Base-by-base conservation (phyloP, 2,888 invertebrate species). In the Napeogenes sylphis region DNA sequence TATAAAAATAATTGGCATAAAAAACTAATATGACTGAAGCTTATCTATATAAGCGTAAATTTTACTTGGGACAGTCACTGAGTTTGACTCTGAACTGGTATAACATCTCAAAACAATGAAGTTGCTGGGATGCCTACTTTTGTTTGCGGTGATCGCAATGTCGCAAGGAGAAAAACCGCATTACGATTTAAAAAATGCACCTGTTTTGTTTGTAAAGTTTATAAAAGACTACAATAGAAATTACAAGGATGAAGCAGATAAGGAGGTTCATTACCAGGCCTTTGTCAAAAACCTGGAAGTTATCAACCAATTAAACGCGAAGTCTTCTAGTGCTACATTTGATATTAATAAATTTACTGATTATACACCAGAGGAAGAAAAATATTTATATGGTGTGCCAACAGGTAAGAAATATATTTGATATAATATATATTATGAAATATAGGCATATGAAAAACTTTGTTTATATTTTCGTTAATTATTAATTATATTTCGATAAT, bases 301-400 rank as follows among this genome's bases (percentile, higher is more conserved):
- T 33, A 77, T 81, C 42, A 81, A 82, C 51, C 67, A 78, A 14
- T 4, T 14, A 3, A 66, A 66, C 55, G 56, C 59, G 30, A 45
- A 59, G 0, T 63, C 56, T 38, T 2, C 64, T 0, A 32, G 57
- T 10, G 73, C 78, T 3, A 71, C 69, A 4, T 81, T 63, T 59
- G 80, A 70, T 32, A 74, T 82, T 33, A 82, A 81, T 42, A 64
- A 76, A 60, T 79, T 80, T 8, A 70, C 83, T 6, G 83, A 83
- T 69, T 77, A 75, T 45, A 79, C 81, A 5, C 8, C 21, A 2
- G 51, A 21, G 8, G 30, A 51, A 30, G 4, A 12, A 51, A 2
- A 51, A 6, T 30, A 51, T 3, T 30, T 51, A 30, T 12, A 12
- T 5, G 51, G 51, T 21, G 21, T 21, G 1, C 21, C 21, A 21